Evolutionary conservation across 2,797 vertebrate genomes (phyloP).

Genomic region (Tachyglossus aculeatus): DNA sequence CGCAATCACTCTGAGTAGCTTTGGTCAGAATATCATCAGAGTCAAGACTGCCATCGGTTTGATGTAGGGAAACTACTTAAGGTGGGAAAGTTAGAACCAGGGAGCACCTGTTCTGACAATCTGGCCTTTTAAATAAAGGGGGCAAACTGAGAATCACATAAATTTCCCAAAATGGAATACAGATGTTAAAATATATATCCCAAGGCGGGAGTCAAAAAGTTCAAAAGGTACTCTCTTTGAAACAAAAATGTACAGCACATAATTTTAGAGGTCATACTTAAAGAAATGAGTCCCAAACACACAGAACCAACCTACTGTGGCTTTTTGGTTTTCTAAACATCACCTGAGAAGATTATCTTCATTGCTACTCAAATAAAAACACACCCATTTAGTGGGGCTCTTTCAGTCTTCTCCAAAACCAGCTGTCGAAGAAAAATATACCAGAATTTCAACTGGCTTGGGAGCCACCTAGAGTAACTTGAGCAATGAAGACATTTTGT

Average conservation of each 20-base stretch:
- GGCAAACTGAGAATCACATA: constrained; percentile 13
- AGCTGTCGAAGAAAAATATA: background rate
- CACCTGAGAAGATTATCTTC: background rate
- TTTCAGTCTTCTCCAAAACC: background rate
- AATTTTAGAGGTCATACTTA: background rate
- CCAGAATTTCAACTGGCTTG: background rate
- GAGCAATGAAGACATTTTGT: background rate
- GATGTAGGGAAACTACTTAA: constrained; percentile 33
- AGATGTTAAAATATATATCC: background rate
- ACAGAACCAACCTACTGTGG: background rate
- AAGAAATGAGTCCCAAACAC: background rate
- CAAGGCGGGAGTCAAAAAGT: too few species aligned
- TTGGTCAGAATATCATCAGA: background rate
- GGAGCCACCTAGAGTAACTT: background rate
- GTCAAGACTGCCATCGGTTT: too few species aligned
- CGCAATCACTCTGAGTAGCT: background rate
- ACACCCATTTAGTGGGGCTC: rapidly evolving
- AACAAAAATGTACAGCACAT: too few species aligned
- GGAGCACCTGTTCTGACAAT: constrained; percentile 11
- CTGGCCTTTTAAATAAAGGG: constrained; percentile 9
- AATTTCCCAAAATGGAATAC: constrained; percentile 6
- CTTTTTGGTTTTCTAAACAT: background rate
- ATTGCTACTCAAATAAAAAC: background rate
- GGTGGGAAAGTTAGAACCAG: background rate
- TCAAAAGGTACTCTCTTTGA: too few species aligned